Evolutionary conservation across 2,888 invertebrate genomes (phyloP), one percentile per base, ranked within the genome.

Genomic region (Eilema depressum): DNA sequence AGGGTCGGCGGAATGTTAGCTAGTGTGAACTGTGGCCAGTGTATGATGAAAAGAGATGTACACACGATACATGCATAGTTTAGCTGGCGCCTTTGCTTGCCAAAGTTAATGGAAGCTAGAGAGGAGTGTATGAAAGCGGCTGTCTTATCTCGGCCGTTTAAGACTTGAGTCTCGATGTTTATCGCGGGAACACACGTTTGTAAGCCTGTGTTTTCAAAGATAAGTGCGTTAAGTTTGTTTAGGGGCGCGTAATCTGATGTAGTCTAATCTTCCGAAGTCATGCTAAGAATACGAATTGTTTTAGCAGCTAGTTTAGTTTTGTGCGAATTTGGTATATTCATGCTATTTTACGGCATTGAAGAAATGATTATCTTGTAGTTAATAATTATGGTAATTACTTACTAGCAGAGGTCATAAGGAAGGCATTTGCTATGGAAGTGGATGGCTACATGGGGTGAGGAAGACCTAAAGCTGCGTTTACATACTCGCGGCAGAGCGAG

Each of bases 31-130:
- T 83, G 81, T 89, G 92, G 91, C 78, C 91, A 88, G 89, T 83
- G 77, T 82, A 79, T 84, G 85, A 78, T 93, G 92, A 92, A 93
- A 91, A 85, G 93, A 94, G 94, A 94, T 94, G 93, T 88, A 93
- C 89, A 94, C 93, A 93, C 80, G 93, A 94, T 93, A 94, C 89
- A 84, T 91, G 91, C 92, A 94, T 93, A 93, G 89, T 94, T 91
- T 84, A 93, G 83, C 70, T 80, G 79, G 74, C 81, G 87, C 87
- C 84, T 91, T 91, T 92, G 93, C 93, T 92, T 91, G 88, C 92
- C 90, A 85, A 91, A 92, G 93, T 92, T 94, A 94, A 94, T 94
- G 93, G 92, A 88, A 90, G 88, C 87, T 86, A 87, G 85, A 84
- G 85, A 87, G 87, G 84, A 84, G 83, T 79, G 70, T 84, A 83